Base-by-base conservation (phyloP, 2,797 vertebrate genomes). In the Fundulus diaphanus region DNA sequence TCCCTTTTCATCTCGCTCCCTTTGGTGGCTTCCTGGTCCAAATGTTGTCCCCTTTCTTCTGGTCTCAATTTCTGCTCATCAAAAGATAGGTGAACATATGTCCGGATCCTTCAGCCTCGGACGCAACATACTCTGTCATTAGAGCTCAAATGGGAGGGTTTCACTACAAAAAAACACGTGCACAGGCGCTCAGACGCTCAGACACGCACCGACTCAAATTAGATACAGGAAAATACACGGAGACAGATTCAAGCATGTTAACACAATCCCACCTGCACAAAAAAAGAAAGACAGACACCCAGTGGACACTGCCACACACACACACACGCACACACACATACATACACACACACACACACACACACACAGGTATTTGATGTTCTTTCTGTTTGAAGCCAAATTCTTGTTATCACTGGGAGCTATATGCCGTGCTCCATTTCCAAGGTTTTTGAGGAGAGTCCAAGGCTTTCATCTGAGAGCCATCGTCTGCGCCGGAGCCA, bases 81-180 rank as follows among this genome's bases (percentile, higher is more conserved):
- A 99, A 99, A 99, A 97, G 96, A 87, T 93, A 96, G 94, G 93
- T 97, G 96, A 97, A 96, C 96, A 96, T 96, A 96, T 96, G 95
- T 96, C 94, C 95, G 92, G 92, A 90, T 93, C 80, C 81, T 73
- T 87, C 90, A 95, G 94, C 93, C 90, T 86, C 93, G 91, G 94
- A 93, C 93, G 49, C 88, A 88, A 91, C 93, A 90, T 82, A 88
- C 91, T 76, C 85, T 90, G 91, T 93, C 91, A 95, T 95, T 94
- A 95, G 86, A 88, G 87, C 89, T 85, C 82, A 93, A 88, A 86
- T 84, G 72, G 84, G 77, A 86, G 83, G 88, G 85, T 76, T 86
- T 83, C 76, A 68, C 72, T 74, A 73, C 13, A 63, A 70, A 69
- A 69, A 78, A 46, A 81, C 68, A 83, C 66, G n/a, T n/a, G 70